A percentile compares a stretch with the other conserved stretches of the same genome.
Evolutionary conservation across 2,113 vertebrate species (phyloP).

Genomic region (Chlorodrepanis virens): DNA sequence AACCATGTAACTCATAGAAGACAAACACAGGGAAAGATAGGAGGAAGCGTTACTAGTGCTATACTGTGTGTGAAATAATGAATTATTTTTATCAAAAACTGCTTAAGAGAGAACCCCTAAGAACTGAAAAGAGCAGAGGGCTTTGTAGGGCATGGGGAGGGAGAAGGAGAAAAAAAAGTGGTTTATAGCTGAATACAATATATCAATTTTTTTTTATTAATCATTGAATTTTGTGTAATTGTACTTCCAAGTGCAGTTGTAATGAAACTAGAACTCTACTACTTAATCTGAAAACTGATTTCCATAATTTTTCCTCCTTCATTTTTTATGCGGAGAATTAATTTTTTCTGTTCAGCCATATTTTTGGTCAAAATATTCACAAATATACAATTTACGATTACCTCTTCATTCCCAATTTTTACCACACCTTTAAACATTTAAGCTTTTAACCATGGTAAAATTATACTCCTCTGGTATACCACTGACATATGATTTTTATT

Average conservation of each 20-base stretch:
- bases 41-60: not conserved
- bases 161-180: accelerated
- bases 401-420: not conserved
- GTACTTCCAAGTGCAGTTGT: not conserved
- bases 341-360: not conserved
- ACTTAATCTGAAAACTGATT: not conserved
- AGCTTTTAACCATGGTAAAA: not conserved
- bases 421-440: not conserved
- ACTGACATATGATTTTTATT: not conserved
- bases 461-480: not conserved
- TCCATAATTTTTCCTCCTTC: not conserved
- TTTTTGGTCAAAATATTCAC: not conserved
- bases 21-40: not conserved
- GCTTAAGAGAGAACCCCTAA: accelerated
- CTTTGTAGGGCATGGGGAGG: accelerated
- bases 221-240: not conserved
- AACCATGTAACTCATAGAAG: not conserved
- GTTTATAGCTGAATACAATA: not conserved
- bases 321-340: not conserved
- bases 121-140: not conserved
- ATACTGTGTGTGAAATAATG: not conserved
- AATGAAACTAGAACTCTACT: not conserved
- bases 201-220: not conserved
- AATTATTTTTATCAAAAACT: not conserved
- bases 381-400: not conserved